Percentiles rank a stretch among this genome's conserved stretches.
phyloP scores from a whole-genome alignment of 1,140 invertebrate species.

The Hylyphantes graminicola region DNA sequence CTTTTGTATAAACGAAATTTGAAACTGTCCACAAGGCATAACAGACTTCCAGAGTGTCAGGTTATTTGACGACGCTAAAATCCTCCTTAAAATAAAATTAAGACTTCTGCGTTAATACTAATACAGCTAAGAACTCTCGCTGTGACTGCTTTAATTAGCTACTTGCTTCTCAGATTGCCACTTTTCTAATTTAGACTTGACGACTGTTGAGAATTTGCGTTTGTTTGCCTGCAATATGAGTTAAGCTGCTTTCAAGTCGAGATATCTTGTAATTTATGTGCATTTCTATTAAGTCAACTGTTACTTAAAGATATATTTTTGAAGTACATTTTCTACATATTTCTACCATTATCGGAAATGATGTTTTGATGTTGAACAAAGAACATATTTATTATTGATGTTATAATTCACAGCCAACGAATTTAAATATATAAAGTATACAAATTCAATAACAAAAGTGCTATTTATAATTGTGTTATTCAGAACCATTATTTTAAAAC shows the following conservation, averaged over 20 bases:
- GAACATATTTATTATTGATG: no score
- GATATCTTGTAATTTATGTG: background rate
- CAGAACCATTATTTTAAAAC: no score
- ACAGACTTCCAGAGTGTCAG: background rate
- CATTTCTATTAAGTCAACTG: background rate
- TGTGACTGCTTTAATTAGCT: constrained; percentile 6
- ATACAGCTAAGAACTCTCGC: background rate
- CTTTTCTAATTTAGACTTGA: background rate
- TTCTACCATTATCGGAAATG: no score
- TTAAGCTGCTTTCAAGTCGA: background rate
- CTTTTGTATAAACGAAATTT: background rate
- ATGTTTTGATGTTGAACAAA: no score
- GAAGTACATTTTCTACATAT: background rate
- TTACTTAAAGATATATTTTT: background rate
- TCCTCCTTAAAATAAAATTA: background rate
- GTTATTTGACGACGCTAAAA: background rate
- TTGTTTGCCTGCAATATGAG: background rate
- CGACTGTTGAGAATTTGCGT: background rate
- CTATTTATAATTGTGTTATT: no score
- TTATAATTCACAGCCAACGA: no score
- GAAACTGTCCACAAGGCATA: background rate
- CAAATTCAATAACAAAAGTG: no score
- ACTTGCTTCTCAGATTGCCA: background rate
- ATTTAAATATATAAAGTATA: no score
- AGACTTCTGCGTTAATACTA: background rate